These are phyloP conservation scores for Drosophila nigrodunni DNA, from an alignment of 1,140 invertebrate species.

Conservation along the genomic window DNA sequence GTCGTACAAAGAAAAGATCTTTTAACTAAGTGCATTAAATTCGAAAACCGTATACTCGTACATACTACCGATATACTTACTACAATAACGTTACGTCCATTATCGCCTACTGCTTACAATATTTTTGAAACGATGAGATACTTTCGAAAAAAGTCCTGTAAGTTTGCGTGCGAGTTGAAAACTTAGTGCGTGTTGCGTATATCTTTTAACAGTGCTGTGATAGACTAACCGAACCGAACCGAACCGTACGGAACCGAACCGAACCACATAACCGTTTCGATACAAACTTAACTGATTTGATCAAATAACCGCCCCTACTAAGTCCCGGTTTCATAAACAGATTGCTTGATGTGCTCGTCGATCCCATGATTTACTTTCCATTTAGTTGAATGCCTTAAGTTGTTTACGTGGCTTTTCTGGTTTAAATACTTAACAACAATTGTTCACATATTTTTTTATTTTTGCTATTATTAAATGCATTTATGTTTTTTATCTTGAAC, in stretches of 20 bases:
- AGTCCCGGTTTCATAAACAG: slow-evolving; percentile 37
- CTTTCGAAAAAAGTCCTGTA: slow-evolving; percentile 55
- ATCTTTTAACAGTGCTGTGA: slow-evolving; percentile 80
- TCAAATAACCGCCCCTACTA: slow-evolving; percentile 21
- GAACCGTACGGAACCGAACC: slow-evolving; percentile 32
- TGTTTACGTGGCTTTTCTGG: slow-evolving; percentile 15
- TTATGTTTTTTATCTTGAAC: slow-evolving; percentile 80
- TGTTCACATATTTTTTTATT: slow-evolving; percentile 46
- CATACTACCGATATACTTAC: slow-evolving; percentile 19
- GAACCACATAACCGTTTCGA: slow-evolving; percentile 6
- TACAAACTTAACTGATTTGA: slow-evolving; percentile 29
- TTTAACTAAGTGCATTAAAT: slow-evolving; percentile 77
- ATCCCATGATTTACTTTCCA: background rate
- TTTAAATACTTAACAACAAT: slow-evolving; percentile 32
- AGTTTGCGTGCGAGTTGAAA: slow-evolving; percentile 73
- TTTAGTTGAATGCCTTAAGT: slow-evolving; percentile 25
- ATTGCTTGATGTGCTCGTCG: slow-evolving; percentile 52
- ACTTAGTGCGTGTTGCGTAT: slow-evolving; percentile 63
- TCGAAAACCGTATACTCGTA: slow-evolving; percentile 62
- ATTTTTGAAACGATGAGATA: slow-evolving; percentile 53
- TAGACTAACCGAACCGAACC: slow-evolving; percentile 68
- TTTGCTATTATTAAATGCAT: slow-evolving; percentile 67
- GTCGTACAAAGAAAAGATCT: slow-evolving; percentile 42
- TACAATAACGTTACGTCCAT: slow-evolving; percentile 68
- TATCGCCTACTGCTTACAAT: slow-evolving; percentile 43